Evolutionary conservation across 1,140 invertebrate species (phyloP), one percentile per base, ranked within the genome.

Genomic region (Bilobella aurantiaca): DNA sequence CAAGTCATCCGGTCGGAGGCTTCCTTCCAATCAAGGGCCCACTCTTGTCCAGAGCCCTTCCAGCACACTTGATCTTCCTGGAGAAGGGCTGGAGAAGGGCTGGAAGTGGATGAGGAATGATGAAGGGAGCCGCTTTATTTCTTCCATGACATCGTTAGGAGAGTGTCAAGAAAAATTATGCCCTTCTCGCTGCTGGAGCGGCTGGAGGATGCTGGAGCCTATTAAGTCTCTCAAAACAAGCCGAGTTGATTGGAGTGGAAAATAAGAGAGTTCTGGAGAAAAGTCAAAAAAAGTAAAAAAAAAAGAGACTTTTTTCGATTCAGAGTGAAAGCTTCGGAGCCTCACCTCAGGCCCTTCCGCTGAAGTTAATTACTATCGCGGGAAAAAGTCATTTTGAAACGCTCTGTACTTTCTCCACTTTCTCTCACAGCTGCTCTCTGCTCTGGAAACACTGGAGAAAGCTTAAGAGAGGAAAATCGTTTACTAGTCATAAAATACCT

Each of bases 181-280:
- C 60, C 46, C 12, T 62, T 27, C 57, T 21, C 21, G 8, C 16
- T 16, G 42, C 3, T n/a, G 30, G 14, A 21, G 0, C 46, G 34
- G 21, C 23, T 32, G 25, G 16, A 42, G 16, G 29, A 59, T 59
- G n/a, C n/a, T 37, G 25, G n/a, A 16, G 12, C 49, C 49, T 29
- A 31, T 29, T 59, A 59, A 25, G 8, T 8, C 28, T 8, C 5
- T 30, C 28, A 49, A 63, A 63, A 63, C 62, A 63, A 63, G 62
- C 29, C 62, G 32, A 63, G 62, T 63, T 63, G 62, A 63, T 63
- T 63, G 62, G 47, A 49, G 28, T 42, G 62, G 49, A 63, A 63
- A 63, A 62, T 62, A 42, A 62, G 60, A 25, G 60, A 62, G 60
- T 28, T 21, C 58, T 29, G 32, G 25, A 27, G 42, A 21, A 34